Percentiles rank a stretch among this genome's conserved stretches.
phyloP scores from a whole-genome alignment of 2,113 vertebrate genomes.

The Pavo muticus region DNA sequence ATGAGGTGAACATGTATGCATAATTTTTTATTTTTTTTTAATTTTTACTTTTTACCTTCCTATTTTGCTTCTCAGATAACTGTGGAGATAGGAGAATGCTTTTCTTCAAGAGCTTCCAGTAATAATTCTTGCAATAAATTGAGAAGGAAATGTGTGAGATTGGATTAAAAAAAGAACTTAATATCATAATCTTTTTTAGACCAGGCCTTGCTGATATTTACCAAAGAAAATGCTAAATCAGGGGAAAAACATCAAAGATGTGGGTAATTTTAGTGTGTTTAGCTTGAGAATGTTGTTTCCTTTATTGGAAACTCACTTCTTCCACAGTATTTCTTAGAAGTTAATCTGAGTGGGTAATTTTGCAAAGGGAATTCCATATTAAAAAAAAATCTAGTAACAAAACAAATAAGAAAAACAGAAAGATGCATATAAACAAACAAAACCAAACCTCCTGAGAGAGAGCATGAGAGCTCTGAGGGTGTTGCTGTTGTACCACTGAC shows the following conservation, averaged over 20 bases:
- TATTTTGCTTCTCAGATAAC: neutral
- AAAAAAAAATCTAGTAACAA: neutral
- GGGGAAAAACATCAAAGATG: neutral
- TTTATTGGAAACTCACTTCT: neutral
- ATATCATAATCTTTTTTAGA: neutral
- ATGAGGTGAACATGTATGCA: accelerated
- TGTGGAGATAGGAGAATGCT: neutral
- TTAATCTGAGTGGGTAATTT: neutral
- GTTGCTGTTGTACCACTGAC: neutral
- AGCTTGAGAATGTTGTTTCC: neutral
- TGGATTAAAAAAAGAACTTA: neutral
- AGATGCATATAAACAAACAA: neutral
- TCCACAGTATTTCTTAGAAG: neutral
- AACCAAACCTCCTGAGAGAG: neutral
- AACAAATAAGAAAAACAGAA: neutral
- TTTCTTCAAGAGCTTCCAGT: neutral
- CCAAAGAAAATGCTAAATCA: neutral
- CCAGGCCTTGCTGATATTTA: neutral
- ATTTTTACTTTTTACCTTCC: neutral
- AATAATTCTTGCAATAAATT: neutral
- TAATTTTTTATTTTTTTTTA: neutral
- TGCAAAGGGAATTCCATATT: neutral
- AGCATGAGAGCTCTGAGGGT: neutral
- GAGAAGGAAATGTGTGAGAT: neutral
- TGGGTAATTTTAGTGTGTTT: neutral